Evolutionary conservation across 2,113 vertebrate genomes (phyloP).

Genomic region (Menura novaehollandiae): DNA sequence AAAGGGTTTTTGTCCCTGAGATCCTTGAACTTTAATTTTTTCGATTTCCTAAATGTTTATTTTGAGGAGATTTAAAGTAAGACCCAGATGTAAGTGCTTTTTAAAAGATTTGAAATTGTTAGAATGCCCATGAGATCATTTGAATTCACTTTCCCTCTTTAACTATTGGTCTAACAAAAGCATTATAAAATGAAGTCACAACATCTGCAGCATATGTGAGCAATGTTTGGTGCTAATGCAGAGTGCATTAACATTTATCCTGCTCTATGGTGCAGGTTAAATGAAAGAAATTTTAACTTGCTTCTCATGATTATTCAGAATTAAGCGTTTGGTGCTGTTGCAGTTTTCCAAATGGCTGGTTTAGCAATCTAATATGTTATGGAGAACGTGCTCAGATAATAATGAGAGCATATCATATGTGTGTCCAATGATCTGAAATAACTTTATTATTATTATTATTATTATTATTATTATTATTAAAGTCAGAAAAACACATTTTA

Average conservation of each 20-base stretch:
- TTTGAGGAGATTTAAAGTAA: background rate
- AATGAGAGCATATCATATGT: background rate
- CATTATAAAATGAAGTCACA: background rate
- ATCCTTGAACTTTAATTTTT: constrained; percentile 15
- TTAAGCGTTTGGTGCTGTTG: background rate
- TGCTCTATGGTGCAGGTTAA: background rate
- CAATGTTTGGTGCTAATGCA: background rate
- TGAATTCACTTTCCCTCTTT: background rate
- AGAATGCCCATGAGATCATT: background rate
- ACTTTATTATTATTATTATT: background rate
- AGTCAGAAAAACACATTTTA: background rate
- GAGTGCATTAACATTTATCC: background rate
- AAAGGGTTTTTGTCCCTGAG: background rate
- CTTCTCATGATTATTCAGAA: background rate
- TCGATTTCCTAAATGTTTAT: background rate
- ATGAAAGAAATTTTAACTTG: background rate
- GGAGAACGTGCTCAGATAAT: background rate
- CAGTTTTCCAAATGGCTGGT: background rate
- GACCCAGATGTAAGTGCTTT: background rate
- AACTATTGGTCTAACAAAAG: background rate
- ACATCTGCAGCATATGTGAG: background rate
- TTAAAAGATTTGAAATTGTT: background rate
- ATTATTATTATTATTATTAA: background rate
- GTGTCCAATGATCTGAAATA: background rate
- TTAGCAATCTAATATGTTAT: background rate